Percentiles rank a stretch among this genome's conserved stretches.
phyloP scores from a whole-genome alignment of 2,888 invertebrate genomes.

The Zaprionus obscuricornis region DNA sequence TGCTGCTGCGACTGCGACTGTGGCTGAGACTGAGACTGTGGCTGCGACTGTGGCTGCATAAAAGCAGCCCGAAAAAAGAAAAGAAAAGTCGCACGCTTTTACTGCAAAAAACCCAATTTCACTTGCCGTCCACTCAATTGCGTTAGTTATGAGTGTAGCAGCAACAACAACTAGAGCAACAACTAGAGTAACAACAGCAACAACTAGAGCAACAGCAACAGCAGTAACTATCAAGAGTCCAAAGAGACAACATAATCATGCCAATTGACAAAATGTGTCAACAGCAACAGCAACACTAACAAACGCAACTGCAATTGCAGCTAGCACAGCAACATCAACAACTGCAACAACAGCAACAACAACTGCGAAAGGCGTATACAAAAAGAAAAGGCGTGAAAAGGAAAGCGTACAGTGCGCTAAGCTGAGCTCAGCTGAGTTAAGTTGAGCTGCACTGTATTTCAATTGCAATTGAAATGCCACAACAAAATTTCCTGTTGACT shows the following conservation, averaged over 20 bases:
- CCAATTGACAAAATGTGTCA: constrained; percentile 68
- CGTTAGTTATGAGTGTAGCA: constrained; percentile 62
- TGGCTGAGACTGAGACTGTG: constrained; percentile 17
- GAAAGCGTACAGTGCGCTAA: constrained; percentile 35
- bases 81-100: constrained; percentile 70
- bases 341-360: no score
- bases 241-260: constrained; percentile 67
- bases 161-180: constrained; percentile 1
- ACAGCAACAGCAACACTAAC: constrained; percentile 18
- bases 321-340: neutral
- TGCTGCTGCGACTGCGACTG: constrained; percentile 28
- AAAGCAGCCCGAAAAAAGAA: constrained; percentile 13
- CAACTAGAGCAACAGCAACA: constrained; percentile 12
- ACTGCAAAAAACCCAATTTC: constrained; percentile 66
- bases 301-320: no score
- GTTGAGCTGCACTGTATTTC: constrained; percentile 31
- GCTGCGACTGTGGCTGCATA: neutral
- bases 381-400: constrained; percentile 16
- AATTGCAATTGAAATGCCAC: constrained; percentile 36
- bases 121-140: constrained; percentile 60
- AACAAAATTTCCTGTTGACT: constrained; percentile 66
- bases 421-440: neutral
- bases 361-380: constrained; percentile 7
- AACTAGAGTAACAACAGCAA: constrained; percentile 4
- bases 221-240: constrained; percentile 15